Percentiles rank a stretch among this genome's conserved stretches.
Conservation (phyloP, 2,797 vertebrate species). For the Chelmon rostratus region DNA sequence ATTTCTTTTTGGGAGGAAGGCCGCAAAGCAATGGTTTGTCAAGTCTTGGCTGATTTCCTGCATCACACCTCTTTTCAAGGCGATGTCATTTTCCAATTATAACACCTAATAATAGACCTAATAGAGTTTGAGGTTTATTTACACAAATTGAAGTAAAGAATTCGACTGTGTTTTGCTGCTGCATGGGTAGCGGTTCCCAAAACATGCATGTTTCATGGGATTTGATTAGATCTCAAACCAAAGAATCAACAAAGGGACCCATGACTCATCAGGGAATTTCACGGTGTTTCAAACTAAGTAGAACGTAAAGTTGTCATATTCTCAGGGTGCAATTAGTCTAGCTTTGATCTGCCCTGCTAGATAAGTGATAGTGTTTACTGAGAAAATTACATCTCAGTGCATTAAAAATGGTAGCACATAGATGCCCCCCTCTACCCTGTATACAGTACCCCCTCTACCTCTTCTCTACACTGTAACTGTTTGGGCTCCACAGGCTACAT, state of each 20-base stretch:
- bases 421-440: constrained; percentile 4
- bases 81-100: not conserved
- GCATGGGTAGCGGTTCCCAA: constrained; percentile 19
- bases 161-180: not conserved
- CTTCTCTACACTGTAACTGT: constrained; percentile 60
- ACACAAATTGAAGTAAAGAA: not conserved
- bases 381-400: constrained; percentile 34
- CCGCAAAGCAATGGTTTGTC: not conserved
- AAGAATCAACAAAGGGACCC: constrained; percentile 31
- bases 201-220: not conserved
- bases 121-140: constrained; percentile 8
- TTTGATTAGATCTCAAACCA: constrained; percentile 43
- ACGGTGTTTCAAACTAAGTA: constrained; percentile 21
- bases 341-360: constrained; percentile 36
- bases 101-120: not conserved
- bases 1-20: not conserved
- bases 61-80: not conserved
- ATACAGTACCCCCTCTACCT: not conserved
- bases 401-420: constrained; percentile 26
- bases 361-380: constrained; percentile 19
- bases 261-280: constrained; percentile 13
- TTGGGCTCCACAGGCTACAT: constrained; percentile 64
- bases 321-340: constrained; percentile 20
- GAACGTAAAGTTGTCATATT: constrained; percentile 8
- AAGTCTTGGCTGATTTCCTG: not conserved